Conservation (phyloP, 2,888 invertebrate genomes). For the Pollenia angustigena region DNA sequence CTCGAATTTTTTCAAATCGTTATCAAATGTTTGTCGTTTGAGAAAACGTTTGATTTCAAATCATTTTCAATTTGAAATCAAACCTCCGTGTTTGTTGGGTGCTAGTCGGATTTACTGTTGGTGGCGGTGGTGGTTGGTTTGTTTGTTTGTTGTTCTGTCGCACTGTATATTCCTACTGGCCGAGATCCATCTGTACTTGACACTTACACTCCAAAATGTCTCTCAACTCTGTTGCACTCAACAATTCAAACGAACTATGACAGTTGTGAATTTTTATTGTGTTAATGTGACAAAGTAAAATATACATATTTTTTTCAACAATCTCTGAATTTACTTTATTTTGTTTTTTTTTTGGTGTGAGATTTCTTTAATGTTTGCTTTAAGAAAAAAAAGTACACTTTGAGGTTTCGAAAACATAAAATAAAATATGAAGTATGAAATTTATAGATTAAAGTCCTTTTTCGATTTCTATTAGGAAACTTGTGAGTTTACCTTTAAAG, state of each 20-base stretch:
- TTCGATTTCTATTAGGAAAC: too few relatives aligned
- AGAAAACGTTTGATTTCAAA: too few relatives aligned
- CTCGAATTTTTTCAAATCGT: too few relatives aligned
- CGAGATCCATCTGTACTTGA: conserved; percentile 14
- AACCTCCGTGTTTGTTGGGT: too few relatives aligned
- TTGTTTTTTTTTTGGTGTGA: conserved; percentile 9
- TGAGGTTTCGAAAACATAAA: too few relatives aligned
- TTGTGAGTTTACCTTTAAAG: too few relatives aligned
- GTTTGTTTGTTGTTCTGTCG: conserved; percentile 28
- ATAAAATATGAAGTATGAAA: too few relatives aligned
- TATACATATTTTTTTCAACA: conserved; percentile 77
- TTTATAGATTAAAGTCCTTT: too few relatives aligned
- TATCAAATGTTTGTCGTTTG: too few relatives aligned
- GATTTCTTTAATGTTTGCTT: neutral
- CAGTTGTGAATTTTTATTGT: conserved; percentile 80
- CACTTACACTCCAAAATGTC: conserved; percentile 21
- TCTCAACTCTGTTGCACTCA: conserved; percentile 30
- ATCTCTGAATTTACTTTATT: conserved; percentile 42
- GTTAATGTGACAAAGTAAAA: conserved; percentile 83
- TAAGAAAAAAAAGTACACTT: neutral
- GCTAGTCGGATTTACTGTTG: conserved; percentile 32
- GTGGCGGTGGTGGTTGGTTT: conserved; percentile 24
- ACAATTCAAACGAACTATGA: conserved; percentile 65
- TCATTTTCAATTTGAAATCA: too few relatives aligned
- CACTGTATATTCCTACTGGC: conserved; percentile 17